Conservation (phyloP, 2,113 vertebrate genomes). For the Apodemus sylvaticus region DNA sequence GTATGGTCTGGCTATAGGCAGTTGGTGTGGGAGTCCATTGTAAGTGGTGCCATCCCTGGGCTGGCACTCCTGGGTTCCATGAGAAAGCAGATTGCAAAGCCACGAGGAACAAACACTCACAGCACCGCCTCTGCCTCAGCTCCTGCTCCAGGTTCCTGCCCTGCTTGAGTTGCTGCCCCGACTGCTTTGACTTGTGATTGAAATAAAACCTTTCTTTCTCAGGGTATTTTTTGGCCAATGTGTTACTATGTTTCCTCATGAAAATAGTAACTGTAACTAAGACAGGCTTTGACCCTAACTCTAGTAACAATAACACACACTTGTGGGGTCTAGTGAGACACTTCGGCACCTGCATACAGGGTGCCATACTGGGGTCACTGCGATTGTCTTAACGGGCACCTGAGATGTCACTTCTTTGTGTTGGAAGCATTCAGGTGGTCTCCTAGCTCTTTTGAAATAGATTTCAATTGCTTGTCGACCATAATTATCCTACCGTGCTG, state of each 20-base stretch:
- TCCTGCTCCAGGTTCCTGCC: not conserved
- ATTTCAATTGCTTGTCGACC: not conserved
- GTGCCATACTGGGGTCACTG: not conserved
- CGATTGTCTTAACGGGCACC: not conserved
- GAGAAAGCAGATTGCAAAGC: not conserved
- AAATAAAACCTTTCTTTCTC: not conserved
- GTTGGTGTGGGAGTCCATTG: not conserved
- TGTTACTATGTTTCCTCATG: not conserved
- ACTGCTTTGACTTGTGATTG: not conserved
- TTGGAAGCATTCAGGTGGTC: not conserved
- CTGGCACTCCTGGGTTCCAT: not conserved
- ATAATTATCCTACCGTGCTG: not conserved
- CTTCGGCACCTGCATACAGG: too few species aligned
- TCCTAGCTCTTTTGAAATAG: not conserved
- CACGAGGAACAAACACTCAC: not conserved
- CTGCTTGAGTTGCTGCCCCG: not conserved
- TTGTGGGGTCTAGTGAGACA: too few species aligned
- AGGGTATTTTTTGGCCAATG: not conserved
- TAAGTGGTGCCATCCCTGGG: not conserved
- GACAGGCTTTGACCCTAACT: not conserved
- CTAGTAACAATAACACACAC: not conserved
- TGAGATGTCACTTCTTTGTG: not conserved
- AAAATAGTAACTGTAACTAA: not conserved
- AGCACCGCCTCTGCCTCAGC: not conserved
- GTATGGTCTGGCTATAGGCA: not conserved